Conservation (phyloP, 2,888 invertebrate species). For the Punctoribates punctum region DNA sequence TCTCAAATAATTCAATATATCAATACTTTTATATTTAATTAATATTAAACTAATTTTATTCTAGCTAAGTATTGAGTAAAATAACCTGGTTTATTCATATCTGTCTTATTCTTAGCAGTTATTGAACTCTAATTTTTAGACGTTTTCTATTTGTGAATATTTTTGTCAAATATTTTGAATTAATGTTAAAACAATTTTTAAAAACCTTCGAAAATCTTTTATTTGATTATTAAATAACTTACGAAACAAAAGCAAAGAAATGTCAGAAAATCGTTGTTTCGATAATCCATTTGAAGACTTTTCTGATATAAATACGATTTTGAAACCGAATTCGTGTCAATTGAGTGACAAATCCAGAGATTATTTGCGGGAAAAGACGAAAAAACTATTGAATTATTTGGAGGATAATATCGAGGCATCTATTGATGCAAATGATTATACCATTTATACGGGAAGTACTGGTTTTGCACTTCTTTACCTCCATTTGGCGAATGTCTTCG, state of each 20-base stretch:
- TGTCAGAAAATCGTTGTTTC: slow-evolving; percentile 34
- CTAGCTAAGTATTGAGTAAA: too few species aligned
- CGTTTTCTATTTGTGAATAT: too few species aligned
- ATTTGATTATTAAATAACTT: neutral
- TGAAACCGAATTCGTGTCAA: neutral
- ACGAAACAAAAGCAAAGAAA: neutral
- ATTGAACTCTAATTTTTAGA: too few species aligned
- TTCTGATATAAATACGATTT: neutral
- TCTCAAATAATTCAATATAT: too few species aligned
- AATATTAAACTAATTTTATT: too few species aligned
- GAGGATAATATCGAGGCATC: slow-evolving; percentile 15
- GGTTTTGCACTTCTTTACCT: slow-evolving; percentile 68
- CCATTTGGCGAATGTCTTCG: slow-evolving; percentile 51
- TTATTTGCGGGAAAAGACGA: slow-evolving; percentile 12
- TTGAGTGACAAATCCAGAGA: slow-evolving; percentile 15
- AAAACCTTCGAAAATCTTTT: too few species aligned
- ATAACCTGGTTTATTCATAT: too few species aligned
- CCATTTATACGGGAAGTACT: slow-evolving; percentile 71
- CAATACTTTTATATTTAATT: too few species aligned
- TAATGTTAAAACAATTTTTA: too few species aligned
- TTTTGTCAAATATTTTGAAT: too few species aligned
- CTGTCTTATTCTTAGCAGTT: too few species aligned
- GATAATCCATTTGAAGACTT: slow-evolving; percentile 38
- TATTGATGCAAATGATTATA: slow-evolving; percentile 58
- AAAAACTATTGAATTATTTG: slow-evolving; percentile 36